Percentiles rank a stretch among this genome's conserved stretches.
These are phyloP conservation scores for human (Homo sapiens) DNA, from an alignment of 2,113 vertebrate species.

Conservation along the genomic window DNA sequence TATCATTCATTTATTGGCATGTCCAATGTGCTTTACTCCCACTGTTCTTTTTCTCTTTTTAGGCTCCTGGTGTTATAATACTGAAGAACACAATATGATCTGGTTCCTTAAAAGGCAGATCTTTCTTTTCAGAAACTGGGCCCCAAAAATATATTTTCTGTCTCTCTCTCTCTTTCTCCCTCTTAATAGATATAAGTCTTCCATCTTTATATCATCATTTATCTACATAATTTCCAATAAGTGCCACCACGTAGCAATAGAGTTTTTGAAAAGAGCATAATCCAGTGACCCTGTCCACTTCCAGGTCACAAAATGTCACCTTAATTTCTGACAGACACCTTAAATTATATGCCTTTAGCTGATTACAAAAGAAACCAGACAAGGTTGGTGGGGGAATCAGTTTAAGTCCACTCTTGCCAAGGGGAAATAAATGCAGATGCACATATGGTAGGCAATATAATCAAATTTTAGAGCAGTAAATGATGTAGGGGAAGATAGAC, in stretches of 20 bases:
- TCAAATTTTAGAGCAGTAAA: neutral
- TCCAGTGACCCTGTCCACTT: neutral
- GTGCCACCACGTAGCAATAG: neutral
- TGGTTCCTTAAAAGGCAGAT: conserved; percentile 54
- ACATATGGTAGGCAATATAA: neutral
- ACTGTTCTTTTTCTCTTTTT: conserved; percentile 82
- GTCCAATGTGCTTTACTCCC: conserved; percentile 85
- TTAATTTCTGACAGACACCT: neutral
- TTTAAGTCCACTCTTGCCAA: neutral
- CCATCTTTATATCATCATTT: neutral
- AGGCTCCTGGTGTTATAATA: conserved; percentile 74
- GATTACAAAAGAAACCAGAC: neutral
- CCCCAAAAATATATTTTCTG: conserved; percentile 9
- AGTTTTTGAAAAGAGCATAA: neutral
- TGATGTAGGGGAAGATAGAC: neutral
- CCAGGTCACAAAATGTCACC: neutral
- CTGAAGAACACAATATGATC: conserved; percentile 71
- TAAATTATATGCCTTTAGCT: neutral
- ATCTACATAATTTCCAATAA: conserved; percentile 5
- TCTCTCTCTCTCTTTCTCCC: neutral
- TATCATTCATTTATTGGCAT: conserved; percentile 97
- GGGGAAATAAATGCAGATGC: neutral
- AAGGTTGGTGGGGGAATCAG: neutral
- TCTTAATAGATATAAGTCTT: neutral
- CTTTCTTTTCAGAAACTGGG: conserved; percentile 57